phyloP scores from a whole-genome alignment of 2,113 vertebrate species.

The Cyprinodon brontotheroides region DNA sequence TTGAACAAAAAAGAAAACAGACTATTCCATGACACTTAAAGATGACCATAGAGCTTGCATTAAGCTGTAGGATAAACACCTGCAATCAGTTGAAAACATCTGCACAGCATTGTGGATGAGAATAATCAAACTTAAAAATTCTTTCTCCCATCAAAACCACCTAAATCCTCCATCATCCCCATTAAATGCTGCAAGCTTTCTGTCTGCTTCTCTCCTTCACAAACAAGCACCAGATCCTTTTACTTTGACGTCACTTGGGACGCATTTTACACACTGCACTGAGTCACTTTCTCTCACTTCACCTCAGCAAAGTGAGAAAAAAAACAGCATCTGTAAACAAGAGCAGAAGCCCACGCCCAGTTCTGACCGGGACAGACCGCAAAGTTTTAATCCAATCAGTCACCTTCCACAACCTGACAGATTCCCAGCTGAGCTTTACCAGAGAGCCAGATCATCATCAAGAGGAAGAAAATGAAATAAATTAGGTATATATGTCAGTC shows the following conservation, averaged over 20 bases:
- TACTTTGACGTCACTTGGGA: conserved; percentile 51
- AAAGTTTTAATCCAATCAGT: conserved; percentile 26
- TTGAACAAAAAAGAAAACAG: too few species aligned
- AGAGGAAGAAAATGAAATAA: background rate
- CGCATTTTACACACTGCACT: conserved; percentile 57
- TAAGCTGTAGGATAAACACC: too few species aligned
- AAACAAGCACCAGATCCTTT: conserved; percentile 11
- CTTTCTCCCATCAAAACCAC: background rate
- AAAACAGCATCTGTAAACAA: conserved; percentile 38
- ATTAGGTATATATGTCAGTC: too few species aligned
- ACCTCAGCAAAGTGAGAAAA: conserved; percentile 44
- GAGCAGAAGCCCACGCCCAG: conserved; percentile 56
- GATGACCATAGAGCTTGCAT: too few species aligned
- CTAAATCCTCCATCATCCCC: background rate
- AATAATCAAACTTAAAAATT: background rate
- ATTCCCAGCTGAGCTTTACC: conserved; percentile 15
- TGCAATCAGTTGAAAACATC: background rate
- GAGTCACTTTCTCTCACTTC: conserved; percentile 64
- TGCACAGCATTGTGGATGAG: background rate
- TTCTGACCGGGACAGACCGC: conserved; percentile 8
- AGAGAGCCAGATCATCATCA: background rate
- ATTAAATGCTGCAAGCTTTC: background rate
- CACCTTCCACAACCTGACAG: conserved; percentile 13
- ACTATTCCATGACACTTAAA: too few species aligned
- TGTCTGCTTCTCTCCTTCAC: background rate